phyloP scores from a whole-genome alignment of 2,113 vertebrate species.

The Myrmecobius fasciatus region DNA sequence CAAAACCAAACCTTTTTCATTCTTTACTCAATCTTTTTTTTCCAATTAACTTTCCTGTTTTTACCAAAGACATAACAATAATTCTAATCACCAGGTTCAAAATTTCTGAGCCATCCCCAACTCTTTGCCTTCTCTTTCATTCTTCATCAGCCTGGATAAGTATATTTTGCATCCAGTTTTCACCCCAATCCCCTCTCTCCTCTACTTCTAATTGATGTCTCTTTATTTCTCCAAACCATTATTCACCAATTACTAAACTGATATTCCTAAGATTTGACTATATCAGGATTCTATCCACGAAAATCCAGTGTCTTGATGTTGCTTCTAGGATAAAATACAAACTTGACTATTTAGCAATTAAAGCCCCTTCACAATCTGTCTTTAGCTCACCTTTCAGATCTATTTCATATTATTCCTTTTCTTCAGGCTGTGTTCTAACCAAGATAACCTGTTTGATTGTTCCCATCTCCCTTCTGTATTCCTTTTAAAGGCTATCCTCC shows the following conservation, averaged over 20 bases:
- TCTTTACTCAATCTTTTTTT: neutral
- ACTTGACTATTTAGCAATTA: neutral
- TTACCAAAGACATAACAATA: neutral
- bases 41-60: neutral
- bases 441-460: neutral
- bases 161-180: neutral
- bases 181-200: neutral
- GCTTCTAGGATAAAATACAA: neutral
- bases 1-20: neutral
- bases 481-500: neutral
- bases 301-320: neutral
- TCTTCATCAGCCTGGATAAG: neutral
- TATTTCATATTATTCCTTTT: neutral
- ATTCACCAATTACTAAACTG: neutral
- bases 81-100: neutral
- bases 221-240: neutral
- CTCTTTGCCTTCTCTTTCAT: neutral
- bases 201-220: neutral
- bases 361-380: neutral
- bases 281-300: neutral
- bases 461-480: neutral
- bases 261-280: neutral
- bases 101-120: neutral
- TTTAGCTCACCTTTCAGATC: neutral
- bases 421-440: neutral